Evolutionary conservation across 1,140 invertebrate genomes (phyloP).

Genomic region (Drosophila pruinosa): DNA sequence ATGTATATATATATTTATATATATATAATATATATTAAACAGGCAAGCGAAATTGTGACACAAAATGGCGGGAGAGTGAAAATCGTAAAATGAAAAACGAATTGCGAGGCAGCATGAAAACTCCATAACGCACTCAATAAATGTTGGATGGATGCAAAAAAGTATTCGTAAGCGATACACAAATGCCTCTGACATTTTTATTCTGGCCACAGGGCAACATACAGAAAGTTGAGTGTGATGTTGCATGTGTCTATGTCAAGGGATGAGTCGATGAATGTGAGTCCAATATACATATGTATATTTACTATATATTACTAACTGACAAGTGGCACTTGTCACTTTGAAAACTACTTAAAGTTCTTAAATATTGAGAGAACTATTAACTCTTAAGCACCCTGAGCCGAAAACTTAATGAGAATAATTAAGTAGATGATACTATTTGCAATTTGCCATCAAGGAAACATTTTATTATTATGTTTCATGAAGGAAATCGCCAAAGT

Average conservation of each 20-base stretch:
- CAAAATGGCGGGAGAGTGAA: conserved; percentile 62
- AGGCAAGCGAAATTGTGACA: conserved; percentile 70
- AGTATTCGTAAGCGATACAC: conserved; percentile 48
- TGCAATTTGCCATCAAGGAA: neutral
- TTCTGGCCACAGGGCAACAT: conserved; percentile 40
- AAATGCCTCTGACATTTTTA: conserved; percentile 42
- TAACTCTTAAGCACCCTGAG: no score
- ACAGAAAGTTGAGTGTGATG: conserved; percentile 17
- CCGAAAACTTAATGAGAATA: no score
- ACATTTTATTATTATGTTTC: neutral
- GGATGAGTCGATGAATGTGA: conserved; percentile 3
- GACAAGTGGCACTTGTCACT: conserved; percentile 45
- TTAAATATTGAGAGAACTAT: neutral
- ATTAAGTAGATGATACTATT: no score
- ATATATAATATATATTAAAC: conserved; percentile 54
- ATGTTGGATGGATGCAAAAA: conserved; percentile 46
- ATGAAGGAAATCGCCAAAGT: neutral
- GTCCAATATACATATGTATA: neutral
- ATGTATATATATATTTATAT: conserved; percentile 19
- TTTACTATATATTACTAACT: neutral
- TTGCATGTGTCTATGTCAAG: conserved; percentile 2
- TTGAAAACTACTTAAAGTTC: conserved; percentile 24
- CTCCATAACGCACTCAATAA: conserved; percentile 74
- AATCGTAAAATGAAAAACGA: conserved; percentile 62
- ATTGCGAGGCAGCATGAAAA: conserved; percentile 41